A percentile compares a stretch with the other conserved stretches of the same genome.
phyloP scores from a whole-genome alignment of 2,113 vertebrate species.

The Ceuthmochares aereus region DNA sequence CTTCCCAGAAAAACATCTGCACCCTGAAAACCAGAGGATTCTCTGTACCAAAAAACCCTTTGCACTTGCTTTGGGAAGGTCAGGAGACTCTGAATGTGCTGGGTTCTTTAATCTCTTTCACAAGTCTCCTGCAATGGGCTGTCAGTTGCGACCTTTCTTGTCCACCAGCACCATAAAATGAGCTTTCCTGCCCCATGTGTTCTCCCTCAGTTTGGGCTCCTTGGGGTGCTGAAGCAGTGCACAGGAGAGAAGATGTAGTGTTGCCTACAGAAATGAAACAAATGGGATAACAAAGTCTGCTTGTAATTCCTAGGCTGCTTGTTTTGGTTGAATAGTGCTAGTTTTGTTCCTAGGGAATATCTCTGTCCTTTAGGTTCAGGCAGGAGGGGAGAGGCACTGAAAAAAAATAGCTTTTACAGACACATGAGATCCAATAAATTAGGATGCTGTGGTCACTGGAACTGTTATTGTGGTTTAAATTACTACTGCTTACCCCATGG shows the following conservation, averaged over 20 bases:
- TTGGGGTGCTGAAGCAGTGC: neutral
- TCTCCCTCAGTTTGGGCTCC: neutral
- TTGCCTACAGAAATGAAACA: neutral
- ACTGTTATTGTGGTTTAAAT: conserved; percentile 48
- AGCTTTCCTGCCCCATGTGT: neutral
- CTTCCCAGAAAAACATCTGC: neutral
- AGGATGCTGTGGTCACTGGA: conserved; percentile 48
- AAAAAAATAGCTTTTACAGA: conserved; percentile 3
- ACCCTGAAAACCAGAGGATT: neutral
- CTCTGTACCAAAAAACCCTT: neutral
- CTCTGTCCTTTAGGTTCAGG: neutral
- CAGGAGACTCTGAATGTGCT: neutral
- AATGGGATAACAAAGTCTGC: neutral
- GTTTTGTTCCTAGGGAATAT: neutral
- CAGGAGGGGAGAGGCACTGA: neutral
- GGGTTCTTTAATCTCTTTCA: neutral
- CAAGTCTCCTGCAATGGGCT: neutral
- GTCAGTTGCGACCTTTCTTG: neutral
- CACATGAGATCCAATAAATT: neutral
- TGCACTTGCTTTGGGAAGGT: neutral
- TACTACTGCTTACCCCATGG: conserved; percentile 52
- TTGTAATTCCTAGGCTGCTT: neutral
- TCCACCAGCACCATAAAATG: neutral
- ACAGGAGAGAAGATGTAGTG: neutral
- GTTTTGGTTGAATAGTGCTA: neutral